Base-by-base conservation (phyloP, 2,797 vertebrate species). In the Babyrousa celebensis region DNA sequence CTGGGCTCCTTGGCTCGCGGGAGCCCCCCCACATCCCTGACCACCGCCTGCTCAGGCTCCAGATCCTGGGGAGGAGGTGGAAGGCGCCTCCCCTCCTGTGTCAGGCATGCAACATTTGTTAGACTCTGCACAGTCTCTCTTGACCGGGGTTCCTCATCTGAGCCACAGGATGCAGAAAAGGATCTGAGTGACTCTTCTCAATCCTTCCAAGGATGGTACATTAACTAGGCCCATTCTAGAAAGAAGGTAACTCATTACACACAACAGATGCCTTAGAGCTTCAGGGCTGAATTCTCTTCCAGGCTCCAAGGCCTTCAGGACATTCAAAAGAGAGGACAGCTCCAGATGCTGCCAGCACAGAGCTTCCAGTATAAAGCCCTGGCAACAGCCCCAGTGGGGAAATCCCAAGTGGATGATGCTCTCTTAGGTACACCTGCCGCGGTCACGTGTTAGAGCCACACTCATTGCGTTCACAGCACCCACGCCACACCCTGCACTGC, bases 211-310 rank as follows among this genome's bases (percentile, higher is more conserved):
- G 79, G 82, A 91, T 23, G 56, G 86, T 36, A 79, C 36, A 29
- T 52, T 43, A 94, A 91, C 71, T 52, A 95, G 70, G 85, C 65
- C 86, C 85, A 80, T 71, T 82, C 88, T 80, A 90, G 91, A 95
- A 96, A 95, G 77, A 89, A 60, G 82, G 91, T 82, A 94, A 80
- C 75, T 96, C 52, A 87, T 96, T 85, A 86, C 60, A 96, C 67
- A 92, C 20, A 84, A 36, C 0, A 11, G 71, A 52, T 32, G 27
- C 92, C 79, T 87, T 70, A 27, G 27, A 6, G 48, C 4, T 11
- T 14, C 15, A 36, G 12, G 21, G 29, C 54, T 90, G 62, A 48
- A 85, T 65, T 94, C 74, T 97, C 60, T 80, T 23, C 92, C 56
- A 74, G 68, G 80, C 12, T 40, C 27, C 9, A 27, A 84, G 40